Conservation (phyloP, 2,888 invertebrate genomes). For the Phania funesta region DNA sequence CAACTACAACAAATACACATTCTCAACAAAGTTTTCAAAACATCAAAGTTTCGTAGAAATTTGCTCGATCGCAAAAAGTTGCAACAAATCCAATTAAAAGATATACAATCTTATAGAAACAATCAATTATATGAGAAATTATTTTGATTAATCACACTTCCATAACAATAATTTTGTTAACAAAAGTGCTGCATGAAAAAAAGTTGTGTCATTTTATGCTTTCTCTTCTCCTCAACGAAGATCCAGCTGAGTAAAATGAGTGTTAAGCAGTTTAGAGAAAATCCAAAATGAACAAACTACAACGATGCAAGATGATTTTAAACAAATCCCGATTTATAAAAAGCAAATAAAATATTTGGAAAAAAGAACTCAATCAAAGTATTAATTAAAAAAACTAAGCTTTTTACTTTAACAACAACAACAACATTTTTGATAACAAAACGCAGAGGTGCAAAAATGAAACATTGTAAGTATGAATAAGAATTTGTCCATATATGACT, state of each 20-base stretch:
- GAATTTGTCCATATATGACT: neutral
- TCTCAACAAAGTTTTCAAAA: conserved; percentile 37
- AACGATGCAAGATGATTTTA: too few relatives aligned
- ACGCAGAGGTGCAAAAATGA: conserved; percentile 69
- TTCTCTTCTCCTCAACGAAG: neutral
- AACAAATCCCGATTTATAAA: too few relatives aligned
- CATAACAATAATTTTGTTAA: neutral
- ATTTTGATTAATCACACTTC: conserved; percentile 32
- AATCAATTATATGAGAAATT: conserved; percentile 20
- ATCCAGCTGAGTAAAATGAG: neutral
- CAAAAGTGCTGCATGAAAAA: neutral
- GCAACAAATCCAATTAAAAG: conserved; percentile 2
- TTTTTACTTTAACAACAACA: conserved; percentile 36
- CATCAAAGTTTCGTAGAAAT: conserved; percentile 44
- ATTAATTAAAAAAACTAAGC: neutral
- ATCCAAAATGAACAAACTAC: too few relatives aligned
- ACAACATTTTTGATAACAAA: neutral
- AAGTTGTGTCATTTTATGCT: neutral
- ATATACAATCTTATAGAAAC: neutral
- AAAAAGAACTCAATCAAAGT: neutral
- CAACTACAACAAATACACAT: conserved; percentile 33
- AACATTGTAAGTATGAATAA: conserved; percentile 72
- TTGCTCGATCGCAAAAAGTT: conserved; percentile 47
- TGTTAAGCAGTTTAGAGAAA: neutral
- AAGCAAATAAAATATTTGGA: conserved; percentile 10